Percentiles rank a stretch among this genome's conserved stretches.
phyloP scores from a whole-genome alignment of 1,140 invertebrate species.

The Eciton burchellii region DNA sequence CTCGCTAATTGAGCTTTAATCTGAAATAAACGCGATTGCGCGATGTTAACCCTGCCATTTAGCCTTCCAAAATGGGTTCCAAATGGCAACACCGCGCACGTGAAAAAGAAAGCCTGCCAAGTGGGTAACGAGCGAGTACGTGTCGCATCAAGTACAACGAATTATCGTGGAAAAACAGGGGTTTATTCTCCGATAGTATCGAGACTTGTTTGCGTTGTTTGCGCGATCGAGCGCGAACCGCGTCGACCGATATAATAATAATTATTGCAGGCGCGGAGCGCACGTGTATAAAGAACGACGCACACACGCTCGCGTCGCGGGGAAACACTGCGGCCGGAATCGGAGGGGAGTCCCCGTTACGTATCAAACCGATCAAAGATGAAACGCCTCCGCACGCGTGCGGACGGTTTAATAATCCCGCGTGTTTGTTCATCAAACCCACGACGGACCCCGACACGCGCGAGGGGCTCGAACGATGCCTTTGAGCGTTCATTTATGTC shows the following conservation, averaged over 20 bases:
- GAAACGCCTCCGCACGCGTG: slow-evolving; percentile 74
- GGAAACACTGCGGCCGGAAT: slow-evolving; percentile 24
- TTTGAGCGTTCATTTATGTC: slow-evolving; percentile 78
- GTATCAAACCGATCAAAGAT: slow-evolving; percentile 78
- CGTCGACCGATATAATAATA: not conserved
- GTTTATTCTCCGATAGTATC: not conserved
- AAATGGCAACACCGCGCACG: too few species aligned
- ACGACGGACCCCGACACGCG: slow-evolving; percentile 52
- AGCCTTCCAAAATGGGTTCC: too few species aligned
- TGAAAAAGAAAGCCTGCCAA: too few species aligned
- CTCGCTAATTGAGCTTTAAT: too few species aligned
- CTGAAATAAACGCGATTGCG: too few species aligned
- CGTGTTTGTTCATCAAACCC: slow-evolving; percentile 77
- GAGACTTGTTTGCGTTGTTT: not conserved
- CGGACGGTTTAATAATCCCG: slow-evolving; percentile 81
- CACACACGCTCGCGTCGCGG: not conserved
- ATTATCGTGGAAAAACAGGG: not conserved
- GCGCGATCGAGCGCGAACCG: not conserved
- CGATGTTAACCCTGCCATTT: too few species aligned
- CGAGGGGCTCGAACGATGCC: slow-evolving; percentile 74
- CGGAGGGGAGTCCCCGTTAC: slow-evolving; percentile 76
- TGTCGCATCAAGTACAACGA: not conserved
- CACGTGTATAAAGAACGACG: slow-evolving; percentile 19
- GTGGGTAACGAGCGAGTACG: too few species aligned
- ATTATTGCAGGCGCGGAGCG: not conserved